Evolutionary conservation across 2,113 vertebrate genomes (phyloP).

Genomic region (Opisthocomus hoazin): DNA sequence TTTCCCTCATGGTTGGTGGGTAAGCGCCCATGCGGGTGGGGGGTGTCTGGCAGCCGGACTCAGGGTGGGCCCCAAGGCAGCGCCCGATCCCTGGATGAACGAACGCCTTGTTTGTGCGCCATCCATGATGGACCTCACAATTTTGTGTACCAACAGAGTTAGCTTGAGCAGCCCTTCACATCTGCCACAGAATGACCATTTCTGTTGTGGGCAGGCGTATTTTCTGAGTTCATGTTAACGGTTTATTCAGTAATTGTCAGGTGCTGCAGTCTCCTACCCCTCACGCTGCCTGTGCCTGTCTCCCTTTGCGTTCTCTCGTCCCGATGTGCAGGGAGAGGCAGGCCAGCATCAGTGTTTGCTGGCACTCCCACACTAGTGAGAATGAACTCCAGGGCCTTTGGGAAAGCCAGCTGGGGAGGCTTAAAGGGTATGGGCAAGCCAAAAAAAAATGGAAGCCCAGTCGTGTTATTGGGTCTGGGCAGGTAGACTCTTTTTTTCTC

Average conservation of each 20-base stretch:
- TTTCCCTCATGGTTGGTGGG: not conserved
- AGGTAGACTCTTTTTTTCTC: not conserved
- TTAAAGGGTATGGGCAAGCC: not conserved
- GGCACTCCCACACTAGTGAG: rapidly evolving
- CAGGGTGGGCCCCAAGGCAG: not conserved
- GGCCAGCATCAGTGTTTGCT: not conserved
- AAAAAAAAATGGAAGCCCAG: not conserved
- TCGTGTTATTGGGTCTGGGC: not conserved
- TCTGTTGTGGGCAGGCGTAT: not conserved
- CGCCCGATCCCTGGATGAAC: no score
- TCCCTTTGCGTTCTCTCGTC: not conserved
- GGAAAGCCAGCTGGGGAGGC: not conserved
- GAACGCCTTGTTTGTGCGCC: not conserved
- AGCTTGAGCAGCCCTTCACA: not conserved
- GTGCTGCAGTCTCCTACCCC: not conserved
- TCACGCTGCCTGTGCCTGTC: rapidly evolving
- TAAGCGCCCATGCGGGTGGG: not conserved
- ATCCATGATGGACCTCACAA: not conserved
- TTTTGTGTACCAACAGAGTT: not conserved
- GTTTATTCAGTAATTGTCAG: not conserved
- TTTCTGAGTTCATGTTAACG: not conserved
- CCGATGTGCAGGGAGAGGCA: rapidly evolving
- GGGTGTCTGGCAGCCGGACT: not conserved
- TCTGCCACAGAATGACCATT: not conserved
- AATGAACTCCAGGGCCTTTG: not conserved